Evolutionary conservation across 2,113 vertebrate genomes (phyloP), one percentile per base, ranked within the genome.

Genomic region (Nannospalax galili): DNA sequence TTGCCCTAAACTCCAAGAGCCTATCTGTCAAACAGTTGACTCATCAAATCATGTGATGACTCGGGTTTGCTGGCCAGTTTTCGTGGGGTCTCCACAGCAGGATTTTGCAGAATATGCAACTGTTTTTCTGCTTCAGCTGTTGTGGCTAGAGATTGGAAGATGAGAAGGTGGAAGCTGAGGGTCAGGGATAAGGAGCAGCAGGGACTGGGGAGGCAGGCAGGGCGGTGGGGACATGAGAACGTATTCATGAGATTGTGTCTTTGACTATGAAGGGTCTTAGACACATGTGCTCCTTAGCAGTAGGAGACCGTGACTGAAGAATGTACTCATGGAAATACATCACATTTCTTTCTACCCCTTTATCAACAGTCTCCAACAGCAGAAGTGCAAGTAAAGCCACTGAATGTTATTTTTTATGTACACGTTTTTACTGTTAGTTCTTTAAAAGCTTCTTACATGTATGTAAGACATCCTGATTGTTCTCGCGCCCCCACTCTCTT

Each of bases 11-110:
- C 28, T 1, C 28, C 1, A 52, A 84, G 22, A 70, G 11, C n/a
- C n/a, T 0, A 1, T 5, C 35, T 28, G 30, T 35, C 74, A n/a
- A 69, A 35, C 11, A 60, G 80, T 32, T 2, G 7, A 60, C 5
- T 45, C 15, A 16, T 32, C 40, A 40, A 81, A 48, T 15, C 15
- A 30, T 10, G 16, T 5, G 15, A 37, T 56, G 77, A 75, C 48
- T 58, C 42, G 10, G 64, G 80, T 62, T 58, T 28, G 15, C 37
- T n/a, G 7, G 52, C 77, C 82, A 69, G 48, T 24, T 72, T 77
- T 78, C 67, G 3, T 67, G 60, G 70, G n/a, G 5, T 78, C 67
- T 45, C 11, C 58, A 17, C 22, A 82, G 5, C 6, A 73, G 58
- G 91, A 82, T 52, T 93, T 73, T 6, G 85, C 1, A 5, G 70